Evolutionary conservation across 2,888 invertebrate genomes (phyloP).

Genomic region (Sialis fuliginosa): DNA sequence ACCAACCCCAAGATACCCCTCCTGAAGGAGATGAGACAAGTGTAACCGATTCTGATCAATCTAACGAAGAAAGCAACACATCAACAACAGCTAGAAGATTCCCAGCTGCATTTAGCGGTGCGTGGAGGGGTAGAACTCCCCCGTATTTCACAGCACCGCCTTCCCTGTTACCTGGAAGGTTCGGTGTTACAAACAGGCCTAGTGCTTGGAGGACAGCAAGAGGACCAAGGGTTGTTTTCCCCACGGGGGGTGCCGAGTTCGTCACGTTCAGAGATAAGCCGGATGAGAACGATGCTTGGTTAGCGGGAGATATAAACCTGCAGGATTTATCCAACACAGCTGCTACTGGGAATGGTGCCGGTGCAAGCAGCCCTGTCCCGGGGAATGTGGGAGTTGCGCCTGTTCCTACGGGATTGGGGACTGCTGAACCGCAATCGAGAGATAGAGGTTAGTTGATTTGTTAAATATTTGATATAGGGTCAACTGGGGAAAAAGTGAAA

Average conservation of each 20-base stretch:
- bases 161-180: background rate
- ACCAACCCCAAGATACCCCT: background rate
- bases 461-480: background rate
- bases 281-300: conserved; percentile 17
- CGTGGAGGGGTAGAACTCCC: background rate
- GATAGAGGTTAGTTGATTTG: background rate
- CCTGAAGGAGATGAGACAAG: background rate
- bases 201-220: conserved; percentile 15
- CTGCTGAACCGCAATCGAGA: background rate
- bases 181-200: background rate
- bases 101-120: background rate
- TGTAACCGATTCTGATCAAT: background rate
- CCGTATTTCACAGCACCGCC: conserved; percentile 2
- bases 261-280: conserved; percentile 22
- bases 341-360: conserved; percentile 28
- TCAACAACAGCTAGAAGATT: background rate
- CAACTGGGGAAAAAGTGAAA: no score
- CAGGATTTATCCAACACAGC: conserved; percentile 39
- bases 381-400: no score
- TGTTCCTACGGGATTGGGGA: no score
- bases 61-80: background rate
- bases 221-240: conserved; percentile 25
- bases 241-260: conserved; percentile 18
- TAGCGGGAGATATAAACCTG: conserved; percentile 25
- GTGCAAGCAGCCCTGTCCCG: conserved; percentile 32